Base-by-base conservation (phyloP, 1,140 invertebrate species). In the Hypsibius dujardini region DNA sequence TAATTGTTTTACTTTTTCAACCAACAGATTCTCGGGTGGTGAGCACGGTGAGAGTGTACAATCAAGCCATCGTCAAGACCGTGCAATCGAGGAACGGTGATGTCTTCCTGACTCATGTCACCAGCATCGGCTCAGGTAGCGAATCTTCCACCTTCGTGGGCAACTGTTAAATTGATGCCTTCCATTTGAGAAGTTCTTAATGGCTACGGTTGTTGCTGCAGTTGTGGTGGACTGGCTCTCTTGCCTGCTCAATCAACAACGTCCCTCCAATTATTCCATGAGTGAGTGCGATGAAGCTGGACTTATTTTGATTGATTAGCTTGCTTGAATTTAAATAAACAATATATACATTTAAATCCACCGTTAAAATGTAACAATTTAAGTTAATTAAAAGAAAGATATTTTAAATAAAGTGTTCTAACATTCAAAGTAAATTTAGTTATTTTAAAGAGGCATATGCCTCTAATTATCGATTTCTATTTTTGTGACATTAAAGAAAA, bases 191-290 rank as follows among this genome's bases (percentile, higher is more conserved):
- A 67, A 67, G 42, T 67, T 67, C 62, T 3, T 3, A 67, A 3
- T 42, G 3, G 42, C 12, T 3, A 67, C 3, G 12, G 62, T 14
- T 42, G 3, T 42, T 42, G 62, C 45, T 67, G 7, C 62, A 67
- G 62, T 67, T 12, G 62, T 67, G 12, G 42, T 67, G 3, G 62
- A 67, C 62, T 67, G 62, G 62, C 12, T 67, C 12, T 67, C 62
- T 14, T 67, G 62, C 42, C 3, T 42, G 62, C 7, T 14, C 3
- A 67, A 67, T 42, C 7, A 67, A 3, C 62, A 14, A 42, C 12
- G 45, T 12, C 7, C 62, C 7, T 67, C 62, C 12, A 67, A 67
- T 42, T 67, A 14, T 67, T 14, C 62, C 12, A 3, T 67, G 12
- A 67, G 62, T 67, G 45, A 14, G 62, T 67, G 3, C 62, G 3